Evolutionary conservation across 2,797 vertebrate genomes (phyloP).

Genomic region (Smutsia gigantea): DNA sequence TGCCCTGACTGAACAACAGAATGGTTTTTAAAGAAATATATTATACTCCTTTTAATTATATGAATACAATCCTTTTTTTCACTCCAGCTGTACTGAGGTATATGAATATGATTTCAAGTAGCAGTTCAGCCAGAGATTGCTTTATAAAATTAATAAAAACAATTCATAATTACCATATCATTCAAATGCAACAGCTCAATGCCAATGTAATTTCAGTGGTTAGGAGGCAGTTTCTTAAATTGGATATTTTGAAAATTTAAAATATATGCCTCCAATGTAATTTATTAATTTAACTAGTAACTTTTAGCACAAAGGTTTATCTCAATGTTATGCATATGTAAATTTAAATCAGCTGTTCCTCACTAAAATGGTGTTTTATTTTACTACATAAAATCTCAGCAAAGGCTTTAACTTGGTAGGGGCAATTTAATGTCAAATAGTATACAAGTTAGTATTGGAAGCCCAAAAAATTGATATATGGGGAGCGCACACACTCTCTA

Average conservation of each 20-base stretch:
- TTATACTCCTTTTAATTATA: background rate
- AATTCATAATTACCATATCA: background rate
- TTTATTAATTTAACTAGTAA: constrained; percentile 17
- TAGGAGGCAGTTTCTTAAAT: background rate
- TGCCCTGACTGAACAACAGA: background rate
- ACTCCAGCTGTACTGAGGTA: background rate
- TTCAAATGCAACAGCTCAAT: background rate
- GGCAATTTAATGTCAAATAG: background rate
- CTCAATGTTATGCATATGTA: background rate
- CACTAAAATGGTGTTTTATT: background rate
- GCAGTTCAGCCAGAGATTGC: background rate
- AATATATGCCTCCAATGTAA: background rate
- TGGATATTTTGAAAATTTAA: constrained; percentile 35
- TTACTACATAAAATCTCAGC: constrained; percentile 26
- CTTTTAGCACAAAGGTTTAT: background rate
- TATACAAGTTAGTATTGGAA: background rate
- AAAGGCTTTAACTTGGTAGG: background rate
- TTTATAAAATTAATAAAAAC: constrained; percentile 28
- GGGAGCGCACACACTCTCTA: background rate
- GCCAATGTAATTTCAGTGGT: background rate
- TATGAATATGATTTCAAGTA: constrained; percentile 23
- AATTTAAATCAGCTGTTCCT: constrained; percentile 40
- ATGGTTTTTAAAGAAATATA: background rate
- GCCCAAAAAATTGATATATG: background rate
- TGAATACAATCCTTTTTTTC: background rate